Evolutionary conservation across 2,888 invertebrate species (phyloP).

Genomic region (Crossocerus cetratus): DNA sequence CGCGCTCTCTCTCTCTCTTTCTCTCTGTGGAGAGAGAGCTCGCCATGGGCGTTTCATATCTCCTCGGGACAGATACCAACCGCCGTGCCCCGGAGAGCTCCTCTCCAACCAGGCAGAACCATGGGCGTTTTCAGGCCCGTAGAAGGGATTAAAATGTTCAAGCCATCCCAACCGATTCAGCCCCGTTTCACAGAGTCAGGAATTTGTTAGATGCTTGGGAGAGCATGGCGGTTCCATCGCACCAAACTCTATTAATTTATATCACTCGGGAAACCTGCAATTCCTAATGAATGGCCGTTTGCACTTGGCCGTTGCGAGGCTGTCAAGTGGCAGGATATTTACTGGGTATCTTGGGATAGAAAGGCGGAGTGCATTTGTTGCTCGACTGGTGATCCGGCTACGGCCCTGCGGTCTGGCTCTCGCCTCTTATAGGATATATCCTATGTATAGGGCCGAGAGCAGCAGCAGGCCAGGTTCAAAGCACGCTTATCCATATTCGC

Average conservation of each 20-base stretch:
- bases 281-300: not conserved
- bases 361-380: too few species aligned
- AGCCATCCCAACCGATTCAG: slow-evolving; percentile 33
- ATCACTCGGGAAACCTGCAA: not conserved
- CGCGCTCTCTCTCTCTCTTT: slow-evolving; percentile 21
- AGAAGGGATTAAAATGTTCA: slow-evolving; percentile 55
- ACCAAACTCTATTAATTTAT: not conserved
- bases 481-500: slow-evolving; percentile 62
- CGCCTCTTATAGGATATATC: slow-evolving; percentile 13
- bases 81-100: slow-evolving; percentile 33
- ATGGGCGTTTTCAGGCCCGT: slow-evolving; percentile 60
- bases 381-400: slow-evolving; percentile 5
- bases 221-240: slow-evolving; percentile 38
- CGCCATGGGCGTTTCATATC: slow-evolving; percentile 65
- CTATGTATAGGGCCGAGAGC: too few species aligned
- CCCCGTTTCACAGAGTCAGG: not conserved
- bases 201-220: not conserved
- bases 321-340: too few species aligned
- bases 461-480: slow-evolving; percentile 34
- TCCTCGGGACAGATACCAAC: slow-evolving; percentile 60
- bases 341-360: too few species aligned
- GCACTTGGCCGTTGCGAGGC: not conserved
- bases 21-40: slow-evolving; percentile 28
- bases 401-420: slow-evolving; percentile 44
- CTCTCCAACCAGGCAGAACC: slow-evolving; percentile 37